Percentiles rank a stretch among this genome's conserved stretches.
These are phyloP conservation scores for Thyatira batis DNA, from an alignment of 2,888 invertebrate genomes.

Conservation along the genomic window DNA sequence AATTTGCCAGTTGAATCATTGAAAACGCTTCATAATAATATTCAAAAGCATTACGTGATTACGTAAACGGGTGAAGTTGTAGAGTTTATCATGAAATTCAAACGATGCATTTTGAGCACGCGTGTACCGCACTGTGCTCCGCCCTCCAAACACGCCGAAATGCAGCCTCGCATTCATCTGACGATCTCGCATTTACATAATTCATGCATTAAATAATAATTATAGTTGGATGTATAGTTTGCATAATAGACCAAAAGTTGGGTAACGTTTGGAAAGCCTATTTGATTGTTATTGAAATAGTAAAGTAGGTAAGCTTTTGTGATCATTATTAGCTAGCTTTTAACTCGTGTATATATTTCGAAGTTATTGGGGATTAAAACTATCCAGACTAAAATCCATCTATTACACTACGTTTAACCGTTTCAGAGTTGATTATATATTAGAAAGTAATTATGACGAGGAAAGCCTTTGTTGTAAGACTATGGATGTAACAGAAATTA, in stretches of 20 bases:
- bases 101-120: not conserved
- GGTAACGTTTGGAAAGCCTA: not conserved
- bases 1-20: not conserved
- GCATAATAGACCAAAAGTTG: not conserved
- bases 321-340: no score
- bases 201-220: not conserved
- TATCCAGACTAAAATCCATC: no score
- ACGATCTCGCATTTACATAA: not conserved
- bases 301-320: no score
- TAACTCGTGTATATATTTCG: no score
- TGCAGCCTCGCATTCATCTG: not conserved
- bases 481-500: no score
- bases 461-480: no score
- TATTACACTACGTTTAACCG: no score
- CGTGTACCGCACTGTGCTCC: not conserved
- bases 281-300: no score
- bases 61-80: not conserved
- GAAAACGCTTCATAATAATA: not conserved
- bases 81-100: not conserved
- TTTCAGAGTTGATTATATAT: no score
- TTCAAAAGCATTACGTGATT: not conserved
- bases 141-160: not conserved
- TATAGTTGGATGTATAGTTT: not conserved
- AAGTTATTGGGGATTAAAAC: no score
- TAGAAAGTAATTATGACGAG: no score